phyloP scores from a whole-genome alignment of 1,140 invertebrate genomes.

The Drosophila parabipectinata region DNA sequence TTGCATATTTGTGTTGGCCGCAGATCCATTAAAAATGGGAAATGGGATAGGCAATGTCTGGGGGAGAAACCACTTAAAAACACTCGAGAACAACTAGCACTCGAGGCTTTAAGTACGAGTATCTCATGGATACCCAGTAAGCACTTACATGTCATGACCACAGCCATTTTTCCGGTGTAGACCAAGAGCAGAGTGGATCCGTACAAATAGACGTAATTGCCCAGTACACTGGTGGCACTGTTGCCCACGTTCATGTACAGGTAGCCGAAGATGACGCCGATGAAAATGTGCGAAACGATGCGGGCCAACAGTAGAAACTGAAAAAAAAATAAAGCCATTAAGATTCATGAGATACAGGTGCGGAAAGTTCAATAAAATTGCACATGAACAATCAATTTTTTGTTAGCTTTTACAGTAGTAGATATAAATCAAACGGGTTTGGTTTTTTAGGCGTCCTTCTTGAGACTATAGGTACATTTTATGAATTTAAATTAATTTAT shows the following conservation, averaged over 20 bases:
- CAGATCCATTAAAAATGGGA: constrained; percentile 11
- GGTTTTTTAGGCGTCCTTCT: not conserved
- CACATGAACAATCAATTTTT: not conserved
- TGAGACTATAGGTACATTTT: not conserved
- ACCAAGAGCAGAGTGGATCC: constrained; percentile 95
- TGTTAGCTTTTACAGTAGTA: not conserved
- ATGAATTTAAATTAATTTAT: not conserved
- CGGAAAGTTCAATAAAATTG: not conserved
- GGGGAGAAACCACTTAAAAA: constrained; percentile 19
- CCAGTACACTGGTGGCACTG: constrained; percentile 92
- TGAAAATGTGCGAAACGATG: constrained; percentile 91
- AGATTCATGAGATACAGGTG: constrained; percentile 7
- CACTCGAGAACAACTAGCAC: constrained; percentile 16
- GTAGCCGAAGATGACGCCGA: constrained; percentile 95
- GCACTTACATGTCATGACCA: constrained; percentile 96
- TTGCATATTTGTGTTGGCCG: constrained; percentile 25
- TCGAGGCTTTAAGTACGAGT: constrained; percentile 5
- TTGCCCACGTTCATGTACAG: constrained; percentile 94
- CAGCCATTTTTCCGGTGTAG: constrained; percentile 97
- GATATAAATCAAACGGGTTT: not conserved
- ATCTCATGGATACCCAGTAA: constrained; percentile 12
- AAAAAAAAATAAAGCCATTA: constrained; percentile 59
- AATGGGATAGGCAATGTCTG: constrained; percentile 1
- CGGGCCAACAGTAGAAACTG: constrained; percentile 90
- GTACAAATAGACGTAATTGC: constrained; percentile 96